Conservation (phyloP, 2,113 vertebrate species). For the Thryonomys swinderianus region DNA sequence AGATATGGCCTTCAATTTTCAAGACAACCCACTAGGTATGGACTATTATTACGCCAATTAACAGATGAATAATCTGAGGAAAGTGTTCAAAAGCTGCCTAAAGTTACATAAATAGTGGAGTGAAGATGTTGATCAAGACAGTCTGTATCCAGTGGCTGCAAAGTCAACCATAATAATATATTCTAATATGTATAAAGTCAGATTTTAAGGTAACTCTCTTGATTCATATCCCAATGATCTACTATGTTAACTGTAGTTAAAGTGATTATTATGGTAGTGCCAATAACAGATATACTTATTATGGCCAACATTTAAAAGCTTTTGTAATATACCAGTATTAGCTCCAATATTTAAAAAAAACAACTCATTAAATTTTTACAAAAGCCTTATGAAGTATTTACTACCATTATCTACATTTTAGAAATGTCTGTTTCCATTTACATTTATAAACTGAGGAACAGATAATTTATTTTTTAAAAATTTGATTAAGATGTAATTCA, state of each 20-base stretch:
- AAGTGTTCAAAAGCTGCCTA: conserved; percentile 10
- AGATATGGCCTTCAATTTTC: conserved; percentile 14
- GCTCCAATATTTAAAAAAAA: conserved; percentile 6
- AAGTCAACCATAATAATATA: conserved; percentile 4
- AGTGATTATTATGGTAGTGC: neutral
- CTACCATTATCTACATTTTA: conserved; percentile 8
- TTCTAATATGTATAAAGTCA: neutral
- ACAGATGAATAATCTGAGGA: conserved; percentile 20
- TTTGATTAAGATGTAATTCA: conserved; percentile 27
- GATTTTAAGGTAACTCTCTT: conserved; percentile 30
- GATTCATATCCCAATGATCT: conserved; percentile 5
- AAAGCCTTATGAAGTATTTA: conserved; percentile 2
- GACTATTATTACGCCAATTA: conserved; percentile 6
- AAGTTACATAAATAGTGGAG: conserved; percentile 22
- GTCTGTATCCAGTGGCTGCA: conserved; percentile 14
- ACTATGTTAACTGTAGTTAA: conserved; percentile 18
- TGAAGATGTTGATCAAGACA: conserved; percentile 50
- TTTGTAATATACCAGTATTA: conserved; percentile 1
- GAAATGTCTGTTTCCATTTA: conserved; percentile 31
- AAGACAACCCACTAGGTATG: conserved; percentile 20
- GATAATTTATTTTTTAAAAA: conserved; percentile 10
- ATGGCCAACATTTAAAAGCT: neutral
- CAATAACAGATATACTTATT: conserved; percentile 37
- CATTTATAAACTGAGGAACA: conserved; percentile 26
- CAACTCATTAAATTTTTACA: conserved; percentile 46